Conservation (phyloP, 2,888 invertebrate species). For the Lithophane semibrunnea region DNA sequence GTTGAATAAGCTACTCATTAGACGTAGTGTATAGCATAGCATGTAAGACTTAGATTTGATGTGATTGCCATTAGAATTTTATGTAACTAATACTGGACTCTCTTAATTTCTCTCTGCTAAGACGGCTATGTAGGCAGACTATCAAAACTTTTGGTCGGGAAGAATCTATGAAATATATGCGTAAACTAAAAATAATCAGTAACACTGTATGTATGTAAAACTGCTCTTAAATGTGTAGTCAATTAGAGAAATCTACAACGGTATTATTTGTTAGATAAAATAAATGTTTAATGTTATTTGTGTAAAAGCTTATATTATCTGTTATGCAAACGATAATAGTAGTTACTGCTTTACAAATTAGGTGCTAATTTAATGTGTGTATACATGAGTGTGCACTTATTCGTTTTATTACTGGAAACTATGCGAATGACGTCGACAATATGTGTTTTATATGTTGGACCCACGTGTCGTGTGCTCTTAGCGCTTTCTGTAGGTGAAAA, state of each 20-base stretch:
- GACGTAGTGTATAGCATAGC: slow-evolving; percentile 65
- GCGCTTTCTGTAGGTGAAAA: slow-evolving; percentile 66
- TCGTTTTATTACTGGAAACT: slow-evolving; percentile 79
- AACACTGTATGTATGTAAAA: slow-evolving; percentile 62
- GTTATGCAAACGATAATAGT: slow-evolving; percentile 75
- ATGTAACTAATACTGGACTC: slow-evolving; percentile 63
- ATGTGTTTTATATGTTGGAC: slow-evolving; percentile 79
- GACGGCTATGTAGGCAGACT: slow-evolving; percentile 40
- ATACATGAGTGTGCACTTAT: slow-evolving; percentile 84
- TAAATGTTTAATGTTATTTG: slow-evolving; percentile 83
- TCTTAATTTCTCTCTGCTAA: slow-evolving; percentile 58
- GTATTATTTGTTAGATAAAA: slow-evolving; percentile 76
- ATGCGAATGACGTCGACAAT: slow-evolving; percentile 88
- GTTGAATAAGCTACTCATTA: slow-evolving; percentile 61
- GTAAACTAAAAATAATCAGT: slow-evolving; percentile 43
- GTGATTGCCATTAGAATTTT: slow-evolving; percentile 77
- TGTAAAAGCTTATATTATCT: slow-evolving; percentile 80
- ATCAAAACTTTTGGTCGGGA: slow-evolving; percentile 13
- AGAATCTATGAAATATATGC: slow-evolving; percentile 28
- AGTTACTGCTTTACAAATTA: slow-evolving; percentile 87
- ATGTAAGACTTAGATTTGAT: slow-evolving; percentile 76
- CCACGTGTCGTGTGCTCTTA: slow-evolving; percentile 64
- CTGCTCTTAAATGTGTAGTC: slow-evolving; percentile 74
- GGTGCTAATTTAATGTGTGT: slow-evolving; percentile 86
- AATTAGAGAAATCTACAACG: slow-evolving; percentile 68